phyloP scores from a whole-genome alignment of 2,113 vertebrate species.

The Pedionomus torquatus region DNA sequence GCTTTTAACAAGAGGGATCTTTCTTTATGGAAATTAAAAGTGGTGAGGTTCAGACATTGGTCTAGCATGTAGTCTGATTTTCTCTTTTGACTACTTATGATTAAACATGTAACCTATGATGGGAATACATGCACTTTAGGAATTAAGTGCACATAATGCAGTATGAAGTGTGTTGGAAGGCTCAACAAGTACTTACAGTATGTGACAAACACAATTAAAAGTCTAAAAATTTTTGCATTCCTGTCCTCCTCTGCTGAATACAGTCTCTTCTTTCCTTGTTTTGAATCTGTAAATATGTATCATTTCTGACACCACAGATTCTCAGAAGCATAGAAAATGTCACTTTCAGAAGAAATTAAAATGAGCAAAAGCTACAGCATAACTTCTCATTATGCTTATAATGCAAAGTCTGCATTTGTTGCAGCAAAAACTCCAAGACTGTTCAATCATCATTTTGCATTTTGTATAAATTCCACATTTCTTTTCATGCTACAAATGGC shows the following conservation, averaged over 20 bases:
- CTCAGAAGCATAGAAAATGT: background rate
- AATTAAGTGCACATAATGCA: background rate
- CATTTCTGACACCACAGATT: conserved; percentile 1
- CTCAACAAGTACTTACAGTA: background rate
- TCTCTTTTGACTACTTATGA: background rate
- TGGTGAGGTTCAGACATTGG: background rate
- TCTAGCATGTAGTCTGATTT: background rate
- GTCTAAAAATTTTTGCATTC: background rate
- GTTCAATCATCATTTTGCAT: background rate
- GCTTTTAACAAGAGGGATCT: background rate
- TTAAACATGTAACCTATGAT: background rate
- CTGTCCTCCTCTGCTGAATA: background rate
- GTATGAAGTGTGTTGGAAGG: background rate
- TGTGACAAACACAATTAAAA: background rate
- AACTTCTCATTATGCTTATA: background rate
- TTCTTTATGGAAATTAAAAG: background rate
- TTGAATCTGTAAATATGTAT: conserved; percentile 11
- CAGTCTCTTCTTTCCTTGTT: background rate
- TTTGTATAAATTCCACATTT: background rate
- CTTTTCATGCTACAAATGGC: background rate
- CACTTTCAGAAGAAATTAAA: background rate
- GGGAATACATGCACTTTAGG: background rate
- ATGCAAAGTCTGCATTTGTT: conserved; percentile 2
- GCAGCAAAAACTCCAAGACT: background rate
- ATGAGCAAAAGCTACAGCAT: background rate